A percentile compares a stretch with the other conserved stretches of the same genome.
These are phyloP conservation scores for Pseudorhiza aurosa DNA, from an alignment of 30 jellyfish, hydroid and myxozoan genomes.

Conservation along the genomic window DNA sequence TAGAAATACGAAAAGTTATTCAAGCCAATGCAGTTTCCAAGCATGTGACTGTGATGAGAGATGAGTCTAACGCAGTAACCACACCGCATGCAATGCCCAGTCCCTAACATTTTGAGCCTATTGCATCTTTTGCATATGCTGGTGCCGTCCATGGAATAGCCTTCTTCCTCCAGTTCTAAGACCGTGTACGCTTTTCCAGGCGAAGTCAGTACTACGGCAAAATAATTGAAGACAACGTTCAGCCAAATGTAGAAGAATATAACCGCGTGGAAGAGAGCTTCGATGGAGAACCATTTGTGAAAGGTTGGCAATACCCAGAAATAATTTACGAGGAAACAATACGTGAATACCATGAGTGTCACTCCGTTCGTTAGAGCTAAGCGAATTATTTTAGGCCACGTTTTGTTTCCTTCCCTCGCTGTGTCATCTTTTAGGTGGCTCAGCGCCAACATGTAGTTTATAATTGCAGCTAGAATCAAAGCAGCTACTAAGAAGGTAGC, in stretches of 20 bases:
- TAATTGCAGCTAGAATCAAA: background rate
- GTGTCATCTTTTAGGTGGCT: constrained; percentile 6
- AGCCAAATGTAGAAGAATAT: constrained; percentile 78
- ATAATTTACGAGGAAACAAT: constrained; percentile 34
- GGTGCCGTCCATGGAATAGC: constrained; percentile 23
- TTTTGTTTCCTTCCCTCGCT: constrained; percentile 5
- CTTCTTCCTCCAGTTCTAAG: constrained; percentile 50
- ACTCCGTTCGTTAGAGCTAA: constrained; percentile 25
- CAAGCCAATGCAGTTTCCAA: constrained; percentile 84
- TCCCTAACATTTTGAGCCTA: constrained; percentile 62
- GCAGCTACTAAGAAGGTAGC: constrained; percentile 33
- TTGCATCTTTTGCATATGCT: constrained; percentile 64
- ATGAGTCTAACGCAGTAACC: constrained; percentile 62
- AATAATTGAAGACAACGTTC: constrained; percentile 69
- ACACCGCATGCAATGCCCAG: constrained; percentile 77
- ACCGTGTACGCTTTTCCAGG: constrained; percentile 81
- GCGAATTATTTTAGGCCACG: constrained; percentile 39
- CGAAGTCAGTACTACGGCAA: constrained; percentile 66
- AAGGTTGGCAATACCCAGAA: constrained; percentile 48
- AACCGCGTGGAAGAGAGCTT: constrained; percentile 39
- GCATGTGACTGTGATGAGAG: constrained; percentile 76
- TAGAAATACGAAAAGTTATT: constrained; percentile 71
- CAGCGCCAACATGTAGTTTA: constrained; percentile 21
- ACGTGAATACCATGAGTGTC: constrained; percentile 23
- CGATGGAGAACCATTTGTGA: constrained; percentile 20